phyloP scores from a whole-genome alignment of 2,113 vertebrate genomes.

The Clarias macrocephalus region DNA sequence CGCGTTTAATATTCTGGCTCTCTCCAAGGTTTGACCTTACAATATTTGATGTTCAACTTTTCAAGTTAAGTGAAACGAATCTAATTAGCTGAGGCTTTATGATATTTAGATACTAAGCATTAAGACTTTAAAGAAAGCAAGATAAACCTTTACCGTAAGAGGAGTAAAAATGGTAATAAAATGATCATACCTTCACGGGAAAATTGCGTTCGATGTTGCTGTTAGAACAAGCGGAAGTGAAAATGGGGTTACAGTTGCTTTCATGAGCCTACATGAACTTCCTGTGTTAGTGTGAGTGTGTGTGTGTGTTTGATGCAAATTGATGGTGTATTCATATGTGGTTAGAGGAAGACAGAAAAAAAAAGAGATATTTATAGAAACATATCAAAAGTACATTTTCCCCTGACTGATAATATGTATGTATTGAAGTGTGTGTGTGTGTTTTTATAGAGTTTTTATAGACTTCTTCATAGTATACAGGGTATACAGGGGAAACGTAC shows the following conservation, averaged over 20 bases:
- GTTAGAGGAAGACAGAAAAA: not conserved
- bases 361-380: not conserved
- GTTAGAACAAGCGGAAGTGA: conserved; percentile 39
- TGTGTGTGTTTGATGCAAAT: conserved; percentile 19
- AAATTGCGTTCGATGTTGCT: conserved; percentile 13
- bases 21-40: not conserved
- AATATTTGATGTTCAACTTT: not conserved
- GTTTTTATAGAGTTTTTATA: not conserved
- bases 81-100: not conserved
- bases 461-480: not conserved
- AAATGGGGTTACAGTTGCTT: conserved; percentile 54
- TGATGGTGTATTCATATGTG: not conserved
- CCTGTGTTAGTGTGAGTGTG: conserved; percentile 54
- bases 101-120: not conserved
- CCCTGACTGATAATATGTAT: not conserved
- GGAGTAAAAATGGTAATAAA: not conserved
- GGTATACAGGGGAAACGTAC: too few species aligned
- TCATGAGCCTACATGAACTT: conserved; percentile 53
- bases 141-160: not conserved
- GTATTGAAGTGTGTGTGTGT: not conserved
- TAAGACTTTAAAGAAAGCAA: not conserved
- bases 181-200: conserved; percentile 5
- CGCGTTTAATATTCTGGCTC: not conserved
- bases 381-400: not conserved
- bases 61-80: not conserved